These are phyloP conservation scores for Melospiza melodia DNA, from an alignment of 2,113 vertebrate genomes.

Conservation along the genomic window DNA sequence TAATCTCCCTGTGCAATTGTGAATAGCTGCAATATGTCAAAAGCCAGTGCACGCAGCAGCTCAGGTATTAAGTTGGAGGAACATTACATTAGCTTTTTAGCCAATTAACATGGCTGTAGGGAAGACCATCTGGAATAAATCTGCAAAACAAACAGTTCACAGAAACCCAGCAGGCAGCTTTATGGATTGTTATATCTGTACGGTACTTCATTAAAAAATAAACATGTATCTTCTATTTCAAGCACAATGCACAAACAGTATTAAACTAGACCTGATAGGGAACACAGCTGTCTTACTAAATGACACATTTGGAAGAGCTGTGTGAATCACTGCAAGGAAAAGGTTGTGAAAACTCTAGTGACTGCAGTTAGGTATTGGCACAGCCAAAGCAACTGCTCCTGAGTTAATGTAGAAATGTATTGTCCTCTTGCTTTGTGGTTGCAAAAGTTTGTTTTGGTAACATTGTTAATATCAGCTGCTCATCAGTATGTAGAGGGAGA, in stretches of 20 bases:
- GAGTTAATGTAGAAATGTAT: not conserved
- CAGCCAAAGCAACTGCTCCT: not conserved
- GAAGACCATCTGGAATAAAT: slow-evolving; percentile 27
- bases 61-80: slow-evolving; percentile 12
- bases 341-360: not conserved
- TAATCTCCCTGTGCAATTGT: not conserved
- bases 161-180: slow-evolving; percentile 17
- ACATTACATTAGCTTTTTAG: slow-evolving; percentile 12
- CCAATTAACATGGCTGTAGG: slow-evolving; percentile 19
- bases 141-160: not conserved
- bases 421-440: not conserved
- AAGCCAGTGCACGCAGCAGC: not conserved
- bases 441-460: not conserved
- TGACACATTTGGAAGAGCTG: not conserved
- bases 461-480: not conserved
- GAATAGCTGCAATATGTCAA: not conserved
- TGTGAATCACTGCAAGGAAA: not conserved
- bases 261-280: not conserved
- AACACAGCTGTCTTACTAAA: not conserved
- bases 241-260: not conserved
- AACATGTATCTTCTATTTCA: not conserved
- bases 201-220: not conserved
- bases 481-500: not conserved
- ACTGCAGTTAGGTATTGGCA: not conserved
- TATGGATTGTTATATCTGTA: not conserved